phyloP scores from a whole-genome alignment of 2,888 invertebrate genomes.

The Drosophila mulleri region DNA sequence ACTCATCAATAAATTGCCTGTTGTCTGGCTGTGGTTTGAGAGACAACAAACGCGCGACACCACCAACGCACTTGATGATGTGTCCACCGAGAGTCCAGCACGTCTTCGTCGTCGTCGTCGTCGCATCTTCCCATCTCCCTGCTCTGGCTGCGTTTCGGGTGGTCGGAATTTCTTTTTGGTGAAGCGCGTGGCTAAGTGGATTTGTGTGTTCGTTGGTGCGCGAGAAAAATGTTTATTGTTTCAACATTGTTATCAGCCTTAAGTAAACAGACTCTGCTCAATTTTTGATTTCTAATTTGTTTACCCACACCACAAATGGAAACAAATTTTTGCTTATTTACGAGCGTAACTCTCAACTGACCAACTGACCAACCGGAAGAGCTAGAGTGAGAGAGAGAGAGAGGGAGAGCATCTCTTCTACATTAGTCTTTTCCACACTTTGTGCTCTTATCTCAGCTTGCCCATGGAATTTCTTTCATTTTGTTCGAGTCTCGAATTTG shows the following conservation, averaged over 20 bases:
- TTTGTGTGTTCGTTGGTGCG: conserved; percentile 83
- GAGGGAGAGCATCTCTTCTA: background rate
- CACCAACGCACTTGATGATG: conserved; percentile 64
- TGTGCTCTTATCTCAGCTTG: conserved; percentile 60
- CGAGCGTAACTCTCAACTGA: conserved; percentile 57
- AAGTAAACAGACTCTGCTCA: conserved; percentile 80
- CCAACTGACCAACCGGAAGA: conserved; percentile 67
- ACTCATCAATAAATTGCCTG: conserved; percentile 84
- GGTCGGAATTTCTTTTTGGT: conserved; percentile 48
- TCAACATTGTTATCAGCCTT: conserved; percentile 84
- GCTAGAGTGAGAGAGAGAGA: conserved; percentile 4
- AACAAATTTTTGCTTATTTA: conserved; percentile 60
- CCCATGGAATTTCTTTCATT: conserved; percentile 63
- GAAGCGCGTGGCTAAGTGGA: conserved; percentile 82
- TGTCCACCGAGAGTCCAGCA: conserved; percentile 24
- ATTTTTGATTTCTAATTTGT: conserved; percentile 83
- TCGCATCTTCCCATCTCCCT: conserved; percentile 1
- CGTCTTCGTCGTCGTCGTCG: background rate
- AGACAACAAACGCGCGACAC: conserved; percentile 25
- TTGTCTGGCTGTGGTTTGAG: conserved; percentile 48
- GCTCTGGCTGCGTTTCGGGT: conserved; percentile 47
- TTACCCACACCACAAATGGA: conserved; percentile 49
- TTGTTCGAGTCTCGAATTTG: conserved; percentile 75
- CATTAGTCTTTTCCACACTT: conserved; percentile 66
- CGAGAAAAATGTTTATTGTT: conserved; percentile 84